phyloP scores from a whole-genome alignment of 2,113 vertebrate species.

The Canis aureus region DNA sequence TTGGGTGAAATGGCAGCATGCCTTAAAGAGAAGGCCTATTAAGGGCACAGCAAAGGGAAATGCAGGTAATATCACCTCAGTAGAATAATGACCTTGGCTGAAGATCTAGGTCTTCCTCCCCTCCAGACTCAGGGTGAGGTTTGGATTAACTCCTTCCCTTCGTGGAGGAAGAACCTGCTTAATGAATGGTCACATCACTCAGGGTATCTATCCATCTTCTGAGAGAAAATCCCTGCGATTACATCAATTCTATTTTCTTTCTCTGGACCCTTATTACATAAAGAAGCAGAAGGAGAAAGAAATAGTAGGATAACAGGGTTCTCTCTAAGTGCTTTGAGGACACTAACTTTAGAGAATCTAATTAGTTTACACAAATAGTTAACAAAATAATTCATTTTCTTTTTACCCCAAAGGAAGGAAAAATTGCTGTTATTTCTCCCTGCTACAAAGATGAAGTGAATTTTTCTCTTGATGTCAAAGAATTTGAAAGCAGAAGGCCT shows the following conservation, averaged over 20 bases:
- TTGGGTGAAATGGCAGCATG: not conserved
- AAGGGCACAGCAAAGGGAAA: not conserved
- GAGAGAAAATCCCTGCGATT: slow-evolving; percentile 22
- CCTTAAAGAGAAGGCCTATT: not conserved
- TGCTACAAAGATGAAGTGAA: slow-evolving; percentile 34
- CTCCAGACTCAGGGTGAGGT: not conserved
- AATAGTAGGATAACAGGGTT: not conserved
- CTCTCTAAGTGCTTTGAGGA: not conserved
- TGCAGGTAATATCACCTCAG: not conserved
- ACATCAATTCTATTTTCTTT: not conserved
- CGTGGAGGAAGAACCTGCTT: not conserved
- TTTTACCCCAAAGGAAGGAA: slow-evolving; percentile 3
- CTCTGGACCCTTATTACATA: not conserved
- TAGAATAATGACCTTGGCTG: not conserved
- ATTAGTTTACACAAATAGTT: slow-evolving; percentile 60
- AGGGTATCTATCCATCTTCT: not conserved
- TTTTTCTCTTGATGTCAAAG: slow-evolving; percentile 53
- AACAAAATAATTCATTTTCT: slow-evolving; percentile 41
- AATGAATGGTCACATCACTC: not conserved
- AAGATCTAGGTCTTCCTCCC: not conserved
- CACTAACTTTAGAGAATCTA: not conserved
- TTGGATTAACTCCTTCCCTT: not conserved
- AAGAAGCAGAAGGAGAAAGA: not conserved
- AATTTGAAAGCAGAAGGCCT: slow-evolving; percentile 11
- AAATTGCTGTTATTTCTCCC: not conserved